Percentiles rank a stretch among this genome's conserved stretches.
phyloP scores from a whole-genome alignment of 2,113 vertebrate genomes.

The Cyphomyrus plagiostoma region DNA sequence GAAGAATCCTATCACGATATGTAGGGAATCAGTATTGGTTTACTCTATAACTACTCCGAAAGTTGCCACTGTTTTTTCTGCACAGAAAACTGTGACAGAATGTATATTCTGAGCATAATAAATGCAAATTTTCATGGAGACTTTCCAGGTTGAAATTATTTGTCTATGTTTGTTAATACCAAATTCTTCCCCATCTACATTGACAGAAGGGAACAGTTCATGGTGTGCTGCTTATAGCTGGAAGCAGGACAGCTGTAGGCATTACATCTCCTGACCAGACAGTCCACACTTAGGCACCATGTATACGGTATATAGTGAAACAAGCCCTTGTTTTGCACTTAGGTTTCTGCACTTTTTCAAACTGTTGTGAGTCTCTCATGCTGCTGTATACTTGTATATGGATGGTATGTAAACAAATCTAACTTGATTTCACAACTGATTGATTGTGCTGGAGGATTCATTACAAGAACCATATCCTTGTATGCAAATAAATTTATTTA shows the following conservation, averaged over 20 bases:
- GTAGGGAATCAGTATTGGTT: neutral
- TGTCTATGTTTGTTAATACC: neutral
- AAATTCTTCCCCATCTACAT: neutral
- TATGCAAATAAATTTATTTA: neutral
- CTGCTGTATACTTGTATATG: neutral
- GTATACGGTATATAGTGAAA: neutral
- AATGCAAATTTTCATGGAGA: neutral
- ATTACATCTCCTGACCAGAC: neutral
- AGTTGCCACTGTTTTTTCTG: neutral
- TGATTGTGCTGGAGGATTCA: neutral
- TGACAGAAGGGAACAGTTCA: neutral
- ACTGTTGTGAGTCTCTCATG: neutral
- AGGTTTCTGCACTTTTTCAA: neutral
- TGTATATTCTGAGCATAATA: neutral
- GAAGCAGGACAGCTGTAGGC: neutral
- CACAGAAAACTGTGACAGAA: neutral
- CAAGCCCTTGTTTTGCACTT: neutral
- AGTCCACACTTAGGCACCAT: neutral
- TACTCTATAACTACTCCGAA: neutral
- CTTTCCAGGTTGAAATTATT: neutral
- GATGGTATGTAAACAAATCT: neutral
- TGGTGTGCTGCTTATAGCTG: neutral
- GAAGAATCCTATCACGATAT: neutral
- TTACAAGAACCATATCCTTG: neutral
- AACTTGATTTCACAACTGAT: neutral